These are phyloP conservation scores for Tyria jacobaeae DNA, from an alignment of 2,888 invertebrate species.

Conservation along the genomic window DNA sequence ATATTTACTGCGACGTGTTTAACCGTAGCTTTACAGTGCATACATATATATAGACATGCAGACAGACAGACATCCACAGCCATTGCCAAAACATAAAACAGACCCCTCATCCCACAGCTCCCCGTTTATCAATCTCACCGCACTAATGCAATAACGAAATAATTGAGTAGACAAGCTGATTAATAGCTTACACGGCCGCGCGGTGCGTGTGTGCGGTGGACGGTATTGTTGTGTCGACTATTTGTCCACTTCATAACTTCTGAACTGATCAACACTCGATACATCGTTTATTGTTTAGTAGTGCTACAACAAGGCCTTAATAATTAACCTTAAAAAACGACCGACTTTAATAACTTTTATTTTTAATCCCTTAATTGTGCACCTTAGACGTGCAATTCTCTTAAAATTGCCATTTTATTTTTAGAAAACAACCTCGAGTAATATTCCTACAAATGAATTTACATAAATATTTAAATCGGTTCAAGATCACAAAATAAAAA, in stretches of 20 bases:
- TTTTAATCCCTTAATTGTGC: too few species aligned
- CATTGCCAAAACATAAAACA: not conserved
- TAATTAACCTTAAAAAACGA: too few species aligned
- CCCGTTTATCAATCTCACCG: conserved; percentile 2
- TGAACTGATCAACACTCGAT: not conserved
- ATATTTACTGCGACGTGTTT: not conserved
- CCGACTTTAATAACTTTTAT: too few species aligned
- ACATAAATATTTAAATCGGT: too few species aligned
- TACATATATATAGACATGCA: not conserved
- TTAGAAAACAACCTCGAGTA: too few species aligned
- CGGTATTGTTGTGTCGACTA: not conserved
- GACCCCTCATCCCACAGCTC: not conserved
- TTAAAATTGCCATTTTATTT: too few species aligned
- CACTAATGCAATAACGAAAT: conserved; percentile 3
- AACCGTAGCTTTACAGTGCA: not conserved
- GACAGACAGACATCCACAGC: not conserved
- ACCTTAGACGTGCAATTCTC: too few species aligned
- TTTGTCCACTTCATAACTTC: not conserved
- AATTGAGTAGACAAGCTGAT: not conserved
- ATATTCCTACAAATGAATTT: too few species aligned
- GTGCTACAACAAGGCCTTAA: too few species aligned
- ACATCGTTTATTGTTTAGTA: not conserved
- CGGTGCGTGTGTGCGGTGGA: not conserved
- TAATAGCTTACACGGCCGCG: conserved; percentile 13
- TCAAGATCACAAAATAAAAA: too few species aligned